Evolutionary conservation across 2,113 vertebrate species (phyloP), one percentile per base, ranked within the genome.

Genomic region (Machaerirhynchus nigripectus): DNA sequence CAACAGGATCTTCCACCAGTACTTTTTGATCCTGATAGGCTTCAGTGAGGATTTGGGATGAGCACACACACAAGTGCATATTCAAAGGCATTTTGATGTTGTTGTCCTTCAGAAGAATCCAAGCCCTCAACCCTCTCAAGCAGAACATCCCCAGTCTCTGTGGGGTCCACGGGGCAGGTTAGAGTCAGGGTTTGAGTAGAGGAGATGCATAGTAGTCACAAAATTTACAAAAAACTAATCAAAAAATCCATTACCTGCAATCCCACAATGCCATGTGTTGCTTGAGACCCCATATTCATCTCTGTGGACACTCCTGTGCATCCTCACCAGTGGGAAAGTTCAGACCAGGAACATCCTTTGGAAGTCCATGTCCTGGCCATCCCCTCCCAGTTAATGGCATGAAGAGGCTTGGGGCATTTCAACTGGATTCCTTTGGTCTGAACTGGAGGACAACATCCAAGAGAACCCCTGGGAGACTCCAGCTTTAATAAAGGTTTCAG

Each of bases 141-240:
- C 9, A 73, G 39, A 67, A 69, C 1, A 0, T 21, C 5, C 33
- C 6, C 33, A 31, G 35, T 19, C 39, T 71, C 21, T 74, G 33
- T 46, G 65, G 47, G 27, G 19, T 30, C 17, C 63, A 22, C 20
- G 11, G 42, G 31, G 39, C 42, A 30, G 37, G 26, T 67, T 26
- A 33, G 21, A 1, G 1, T 35, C 31, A 68, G 46, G 17, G 2
- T 16, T 42, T 30, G 31, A 80, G 55, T 22, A 56, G 53, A 88
- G 21, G 71, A 63, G 39, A 67, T 46, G 37, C 18, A 28, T 13
- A 76, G 14, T 15, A 31, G 11, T 22, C 16, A 33, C 5, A 40
- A 56, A 33, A 59, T 12, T 1, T 4, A 5, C 23, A 24, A 52
- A 52, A 46, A 20, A 3, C 0, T 1, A 20, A 60, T 10, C 2